Evolutionary conservation across 2,888 invertebrate species (phyloP), one percentile per base, ranked within the genome.

Genomic region (Helleia helle): DNA sequence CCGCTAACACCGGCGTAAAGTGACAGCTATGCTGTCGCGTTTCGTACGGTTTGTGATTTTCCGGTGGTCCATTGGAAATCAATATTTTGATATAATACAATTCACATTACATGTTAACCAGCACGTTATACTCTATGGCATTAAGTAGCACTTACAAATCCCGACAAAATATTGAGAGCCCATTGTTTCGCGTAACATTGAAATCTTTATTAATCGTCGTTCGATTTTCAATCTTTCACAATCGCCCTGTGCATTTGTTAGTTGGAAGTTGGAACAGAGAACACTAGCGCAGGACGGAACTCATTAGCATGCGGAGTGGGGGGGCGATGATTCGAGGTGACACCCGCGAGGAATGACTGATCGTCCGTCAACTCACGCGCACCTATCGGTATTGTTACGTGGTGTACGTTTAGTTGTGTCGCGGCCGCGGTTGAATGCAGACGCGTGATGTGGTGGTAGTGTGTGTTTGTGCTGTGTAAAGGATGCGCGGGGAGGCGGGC

Each of bases 401-500:
- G 44, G 54, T 54, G 51, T 48, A 50, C 55, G 58, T 17, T 18
- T 65, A 80, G 79, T 79, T 53, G 68, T 71, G 68, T 69, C 67
- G 65, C 71, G 67, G 65, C 64, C 71, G 77, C 75, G 77, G 70
- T 70, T 71, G 60, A 70, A 66, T 69, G 75, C 71, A 71, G 76
- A 75, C 79, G 77, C 66, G 73, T 65, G 54, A 73, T 74, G 77
- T 73, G 70, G 64, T 62, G 66, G 58, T 61, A 50, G 46, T 50
- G 59, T 62, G 73, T 59, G 45, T 56, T 66, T 66, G 68, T 69
- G 69, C 51, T 59, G 71, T 68, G 73, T 65, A 65, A 67, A 76
- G 74, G 71, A 84, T 83, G 84, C 79, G 81, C 56, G 81, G 84
- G 51, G 83, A 81, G 72, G 71, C 81, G 64, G 83, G 75, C 62